Evolutionary conservation across 1,140 invertebrate genomes (phyloP).

Genomic region (Euwallacea fornicatus): DNA sequence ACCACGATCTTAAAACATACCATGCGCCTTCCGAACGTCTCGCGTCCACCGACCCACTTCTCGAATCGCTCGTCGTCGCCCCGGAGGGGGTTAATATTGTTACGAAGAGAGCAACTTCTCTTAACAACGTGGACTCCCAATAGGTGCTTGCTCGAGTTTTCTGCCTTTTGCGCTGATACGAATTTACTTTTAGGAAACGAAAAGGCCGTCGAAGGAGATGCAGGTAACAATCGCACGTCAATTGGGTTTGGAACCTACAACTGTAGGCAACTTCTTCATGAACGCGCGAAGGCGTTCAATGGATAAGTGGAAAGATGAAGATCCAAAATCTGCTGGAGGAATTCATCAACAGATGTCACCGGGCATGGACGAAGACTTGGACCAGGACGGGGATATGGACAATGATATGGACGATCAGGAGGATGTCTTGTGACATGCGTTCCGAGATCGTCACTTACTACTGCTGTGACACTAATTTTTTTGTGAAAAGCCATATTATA

Average conservation of each 20-base stretch:
- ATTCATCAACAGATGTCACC: conserved; percentile 54
- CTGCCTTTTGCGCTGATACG: too few relatives aligned
- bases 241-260: conserved; percentile 95
- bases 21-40: too few relatives aligned
- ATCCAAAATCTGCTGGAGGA: conserved; percentile 56
- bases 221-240: conserved; percentile 99
- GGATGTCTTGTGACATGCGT: conserved; percentile 60
- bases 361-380: conserved; percentile 55
- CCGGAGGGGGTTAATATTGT: too few relatives aligned
- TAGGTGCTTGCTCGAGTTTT: too few relatives aligned
- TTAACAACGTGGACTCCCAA: too few relatives aligned
- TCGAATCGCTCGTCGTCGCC: too few relatives aligned
- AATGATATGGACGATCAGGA: conserved; percentile 52
- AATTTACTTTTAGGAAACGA: conserved; percentile 85
- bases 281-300: conserved; percentile 92
- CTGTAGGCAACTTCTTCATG: conserved; percentile 99
- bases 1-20: too few relatives aligned
- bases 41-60: too few relatives aligned
- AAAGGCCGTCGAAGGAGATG: conserved; percentile 99
- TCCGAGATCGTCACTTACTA: conserved; percentile 53
- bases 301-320: conserved; percentile 99
- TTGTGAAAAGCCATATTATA: conserved; percentile 43
- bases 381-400: conserved; percentile 55
- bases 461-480: conserved; percentile 51
- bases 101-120: too few relatives aligned